These are phyloP conservation scores for Heliconius nattereri DNA, from an alignment of 1,140 invertebrate genomes.

Conservation along the genomic window DNA sequence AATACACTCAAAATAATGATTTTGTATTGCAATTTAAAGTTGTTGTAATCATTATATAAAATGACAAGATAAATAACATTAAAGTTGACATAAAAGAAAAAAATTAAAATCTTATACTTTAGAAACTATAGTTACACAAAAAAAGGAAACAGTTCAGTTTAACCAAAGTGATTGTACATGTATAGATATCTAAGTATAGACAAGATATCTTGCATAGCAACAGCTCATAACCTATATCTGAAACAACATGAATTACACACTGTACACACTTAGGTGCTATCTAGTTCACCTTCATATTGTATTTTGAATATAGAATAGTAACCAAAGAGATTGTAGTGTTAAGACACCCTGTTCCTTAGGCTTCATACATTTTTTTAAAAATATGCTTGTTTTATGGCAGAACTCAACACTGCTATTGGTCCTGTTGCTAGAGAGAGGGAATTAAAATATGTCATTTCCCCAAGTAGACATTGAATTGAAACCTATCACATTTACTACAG, in stretches of 20 bases:
- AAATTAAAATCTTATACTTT: background rate
- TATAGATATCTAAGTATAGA: constrained; percentile 42
- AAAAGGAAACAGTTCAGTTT: constrained; percentile 33
- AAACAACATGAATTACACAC: constrained; percentile 26
- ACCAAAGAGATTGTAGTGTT: no score
- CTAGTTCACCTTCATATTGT: constrained; percentile 42
- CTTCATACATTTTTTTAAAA: no score
- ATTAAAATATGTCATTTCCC: no score
- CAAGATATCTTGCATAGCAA: constrained; percentile 74
- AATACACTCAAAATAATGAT: constrained; percentile 47
- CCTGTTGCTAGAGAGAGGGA: no score
- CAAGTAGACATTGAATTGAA: no score
- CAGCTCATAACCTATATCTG: constrained; percentile 70
- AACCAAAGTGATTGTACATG: constrained; percentile 24
- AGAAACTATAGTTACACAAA: constrained; percentile 26
- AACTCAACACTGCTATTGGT: no score
- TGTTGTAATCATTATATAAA: constrained; percentile 47
- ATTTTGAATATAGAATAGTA: no score
- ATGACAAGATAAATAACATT: background rate
- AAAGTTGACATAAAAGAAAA: background rate
- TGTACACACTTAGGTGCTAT: constrained; percentile 58
- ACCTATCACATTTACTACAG: no score
- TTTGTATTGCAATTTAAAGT: constrained; percentile 39
- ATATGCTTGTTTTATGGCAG: no score
- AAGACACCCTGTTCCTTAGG: no score